phyloP scores from a whole-genome alignment of 53 echinoderm and acorn worm species.

The Pentamera pediparva region DNA sequence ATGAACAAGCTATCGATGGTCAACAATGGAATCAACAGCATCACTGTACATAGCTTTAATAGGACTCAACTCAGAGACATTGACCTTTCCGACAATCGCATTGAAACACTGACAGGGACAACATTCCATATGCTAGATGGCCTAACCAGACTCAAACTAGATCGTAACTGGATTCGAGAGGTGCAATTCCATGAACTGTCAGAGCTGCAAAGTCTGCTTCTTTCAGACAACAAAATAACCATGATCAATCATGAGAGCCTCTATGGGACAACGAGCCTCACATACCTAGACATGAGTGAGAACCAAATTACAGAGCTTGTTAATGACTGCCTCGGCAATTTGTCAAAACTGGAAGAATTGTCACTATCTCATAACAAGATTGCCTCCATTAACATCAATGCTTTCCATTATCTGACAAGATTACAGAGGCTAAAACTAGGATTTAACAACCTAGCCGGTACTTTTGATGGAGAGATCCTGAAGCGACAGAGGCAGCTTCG shows the following conservation, averaged over 20 bases:
- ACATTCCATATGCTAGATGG: not conserved
- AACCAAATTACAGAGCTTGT: not conserved
- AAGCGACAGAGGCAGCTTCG: not conserved
- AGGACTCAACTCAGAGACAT: not conserved
- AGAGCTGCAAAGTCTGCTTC: not conserved
- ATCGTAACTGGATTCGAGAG: not conserved
- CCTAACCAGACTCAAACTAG: not conserved
- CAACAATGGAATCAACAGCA: not conserved
- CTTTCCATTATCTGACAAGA: too few relatives aligned
- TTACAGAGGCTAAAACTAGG: too few relatives aligned
- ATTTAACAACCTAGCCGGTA: not conserved
- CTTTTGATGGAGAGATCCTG: not conserved
- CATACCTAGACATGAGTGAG: not conserved
- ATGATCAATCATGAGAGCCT: not conserved
- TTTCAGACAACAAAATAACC: constrained; percentile 4
- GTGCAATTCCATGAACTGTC: not conserved
- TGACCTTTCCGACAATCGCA: not conserved
- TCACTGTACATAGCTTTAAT: not conserved
- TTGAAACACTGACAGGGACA: not conserved
- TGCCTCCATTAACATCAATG: too few relatives aligned
- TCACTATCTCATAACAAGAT: not conserved
- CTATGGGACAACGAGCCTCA: not conserved
- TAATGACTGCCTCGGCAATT: not conserved
- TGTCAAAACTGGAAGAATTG: not conserved
- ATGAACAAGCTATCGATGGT: not conserved